Conservation (phyloP, 2,113 vertebrate genomes). For the Erythrolamprus reginae region DNA sequence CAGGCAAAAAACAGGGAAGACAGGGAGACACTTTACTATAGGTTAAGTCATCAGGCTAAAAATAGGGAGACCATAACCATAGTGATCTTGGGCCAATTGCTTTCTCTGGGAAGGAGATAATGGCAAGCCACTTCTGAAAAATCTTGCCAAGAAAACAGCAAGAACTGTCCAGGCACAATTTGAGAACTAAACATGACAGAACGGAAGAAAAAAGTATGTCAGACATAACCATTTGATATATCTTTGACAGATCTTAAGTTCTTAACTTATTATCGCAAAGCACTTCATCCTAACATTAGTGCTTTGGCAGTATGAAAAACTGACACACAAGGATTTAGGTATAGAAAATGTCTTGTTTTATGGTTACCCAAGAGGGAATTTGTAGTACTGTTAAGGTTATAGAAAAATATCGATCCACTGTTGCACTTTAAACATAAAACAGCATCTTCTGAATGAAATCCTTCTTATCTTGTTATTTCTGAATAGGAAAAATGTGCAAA, state of each 20-base stretch:
- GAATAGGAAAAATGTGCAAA: slow-evolving; percentile 22
- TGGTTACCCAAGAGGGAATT: slow-evolving; percentile 39
- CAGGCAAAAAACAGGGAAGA: background rate
- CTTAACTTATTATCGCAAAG: slow-evolving; percentile 38
- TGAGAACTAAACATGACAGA: background rate
- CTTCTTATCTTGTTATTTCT: background rate
- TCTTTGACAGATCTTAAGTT: slow-evolving; percentile 33
- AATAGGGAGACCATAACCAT: background rate
- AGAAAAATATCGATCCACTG: slow-evolving; percentile 36
- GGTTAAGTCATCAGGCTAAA: too few species aligned
- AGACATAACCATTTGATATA: background rate
- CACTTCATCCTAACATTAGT: slow-evolving; percentile 36
- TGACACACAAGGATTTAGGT: slow-evolving; percentile 30
- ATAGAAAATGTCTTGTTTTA: slow-evolving; percentile 39
- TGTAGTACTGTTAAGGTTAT: slow-evolving; percentile 28
- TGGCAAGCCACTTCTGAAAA: background rate
- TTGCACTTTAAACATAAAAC: slow-evolving; percentile 38
- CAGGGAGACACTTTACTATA: background rate
- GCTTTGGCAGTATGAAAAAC: slow-evolving; percentile 45
- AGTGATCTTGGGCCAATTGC: background rate
- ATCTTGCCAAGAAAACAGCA: background rate
- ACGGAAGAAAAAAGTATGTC: background rate
- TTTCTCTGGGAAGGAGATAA: background rate
- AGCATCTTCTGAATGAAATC: slow-evolving; percentile 18
- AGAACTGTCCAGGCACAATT: background rate